Evolutionary conservation across 2,888 invertebrate genomes (phyloP), one percentile per base, ranked within the genome.

Genomic region (Xestia ashworthii): DNA sequence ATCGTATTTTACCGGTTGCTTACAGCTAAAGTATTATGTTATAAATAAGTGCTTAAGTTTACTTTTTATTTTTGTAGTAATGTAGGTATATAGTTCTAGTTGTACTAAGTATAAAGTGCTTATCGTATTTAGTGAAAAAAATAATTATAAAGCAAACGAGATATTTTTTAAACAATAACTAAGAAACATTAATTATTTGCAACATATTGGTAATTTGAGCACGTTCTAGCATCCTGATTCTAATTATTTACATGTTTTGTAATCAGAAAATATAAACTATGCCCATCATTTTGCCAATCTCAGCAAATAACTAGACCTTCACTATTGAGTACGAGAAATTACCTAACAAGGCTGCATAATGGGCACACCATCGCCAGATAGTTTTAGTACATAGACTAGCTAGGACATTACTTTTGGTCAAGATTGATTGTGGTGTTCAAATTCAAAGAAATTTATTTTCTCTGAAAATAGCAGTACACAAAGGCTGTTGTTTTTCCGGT

Each of bases 131-230:
- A n/a, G n/a, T n/a, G n/a, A n/a, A n/a, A n/a, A n/a, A n/a, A n/a
- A n/a, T n/a, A n/a, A n/a, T n/a, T n/a, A n/a, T n/a, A n/a, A n/a
- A n/a, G n/a, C n/a, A n/a, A n/a, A n/a, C n/a, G n/a, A n/a, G n/a
- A n/a, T n/a, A n/a, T n/a, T n/a, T n/a, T n/a, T 3, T 32, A 38
- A 65, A 41, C 22, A 60, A 68, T 60, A 41, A 38, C 6, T 44
- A n/a, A n/a, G n/a, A n/a, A n/a, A n/a, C n/a, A n/a, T n/a, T n/a
- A n/a, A n/a, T 44, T 58, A 72, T 69, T 78, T 69, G 78, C 58
- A 71, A 64, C 46, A 71, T 55, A 50, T 22, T 50, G 22, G 50
- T 50, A 50, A 48, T 77, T 80, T 83, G 83, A 64, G 55, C 66
- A 80, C 46, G 53, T 76, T 70, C n/a, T 32, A 32, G 22, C 14